Evolutionary conservation across 2,888 invertebrate species (phyloP), one percentile per base, ranked within the genome.

Genomic region (Acholoe squamosa): DNA sequence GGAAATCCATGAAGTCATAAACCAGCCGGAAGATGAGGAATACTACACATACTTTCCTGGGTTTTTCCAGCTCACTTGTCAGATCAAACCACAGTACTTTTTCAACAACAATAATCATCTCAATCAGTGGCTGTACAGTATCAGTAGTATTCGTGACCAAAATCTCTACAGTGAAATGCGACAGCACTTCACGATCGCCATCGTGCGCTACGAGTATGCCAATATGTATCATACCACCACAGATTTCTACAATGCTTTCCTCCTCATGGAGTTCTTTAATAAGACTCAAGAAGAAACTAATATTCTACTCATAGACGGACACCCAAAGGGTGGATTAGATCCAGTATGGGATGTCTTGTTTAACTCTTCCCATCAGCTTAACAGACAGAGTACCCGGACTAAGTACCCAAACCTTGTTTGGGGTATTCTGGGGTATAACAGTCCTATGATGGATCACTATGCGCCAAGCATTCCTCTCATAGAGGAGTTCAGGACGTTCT

Each of bases 251-350:
- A 93, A 92, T 22, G 92, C 92, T 10, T 93, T 93, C 89, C 77
- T 93, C 33, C 31, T 93, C 25, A 92, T 93, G 91, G 89, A 93
- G 84, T 93, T 91, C 89, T 93, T 92, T 90, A 92, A 93, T 77
- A 90, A 90, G 28, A 92, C 92, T 0, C 91, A 92, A 31, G 56
- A 51, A 7, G 89, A 91, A 16, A 92, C 94, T 0, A 94, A 93
- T 28, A 93, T 95, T 22, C 91, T 95, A 28, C 93, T 94, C 84
- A 92, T 95, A 22, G 95, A 95, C 91, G 94, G 94, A 3, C 95
- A 95, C 91, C 95, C 95, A 0, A 76, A 91, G 22, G 95, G 95
- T 5, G 92, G 91, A 0, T 93, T 95, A 25, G 95, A 95, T 90
- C 43, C 88, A 0, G 93, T 93, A 0, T 95, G 95, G 95, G 80